These are phyloP conservation scores for Epinephelus fuscoguttatus DNA, from an alignment of 2,113 vertebrate genomes.

Conservation along the genomic window DNA sequence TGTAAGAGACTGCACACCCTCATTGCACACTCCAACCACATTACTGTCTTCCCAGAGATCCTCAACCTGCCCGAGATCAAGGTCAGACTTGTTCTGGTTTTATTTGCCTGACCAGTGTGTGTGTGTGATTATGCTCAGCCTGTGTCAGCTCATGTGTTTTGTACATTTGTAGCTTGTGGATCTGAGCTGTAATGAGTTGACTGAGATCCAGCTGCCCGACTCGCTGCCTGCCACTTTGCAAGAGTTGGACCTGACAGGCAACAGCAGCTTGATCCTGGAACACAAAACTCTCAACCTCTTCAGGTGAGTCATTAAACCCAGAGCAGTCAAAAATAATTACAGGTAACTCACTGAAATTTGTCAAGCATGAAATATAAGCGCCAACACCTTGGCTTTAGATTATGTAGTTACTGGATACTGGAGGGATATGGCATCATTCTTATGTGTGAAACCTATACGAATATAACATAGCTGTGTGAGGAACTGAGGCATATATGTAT, in stretches of 20 bases:
- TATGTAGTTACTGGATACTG: neutral
- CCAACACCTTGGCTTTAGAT: neutral
- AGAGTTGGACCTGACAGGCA: constrained; percentile 95
- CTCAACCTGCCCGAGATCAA: constrained; percentile 94
- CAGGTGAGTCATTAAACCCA: constrained; percentile 84
- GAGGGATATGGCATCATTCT: neutral
- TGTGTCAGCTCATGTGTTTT: constrained; percentile 24
- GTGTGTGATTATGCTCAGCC: neutral
- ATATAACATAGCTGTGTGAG: neutral
- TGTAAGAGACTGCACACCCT: constrained; percentile 95
- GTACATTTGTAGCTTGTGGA: constrained; percentile 89
- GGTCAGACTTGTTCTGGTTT: constrained; percentile 80
- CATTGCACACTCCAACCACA: constrained; percentile 94
- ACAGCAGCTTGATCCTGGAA: constrained; percentile 92
- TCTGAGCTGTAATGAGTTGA: constrained; percentile 96
- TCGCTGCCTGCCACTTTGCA: constrained; percentile 90
- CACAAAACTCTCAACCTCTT: constrained; percentile 96
- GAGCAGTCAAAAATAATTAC: neutral
- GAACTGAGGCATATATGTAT: neutral
- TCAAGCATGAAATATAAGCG: neutral
- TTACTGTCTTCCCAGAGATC: constrained; percentile 95
- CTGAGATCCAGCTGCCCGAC: constrained; percentile 93
- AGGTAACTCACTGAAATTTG: neutral
- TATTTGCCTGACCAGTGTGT: neutral
- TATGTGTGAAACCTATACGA: neutral